Conservation (phyloP, 2,888 invertebrate species). For the Athalia cordata region DNA sequence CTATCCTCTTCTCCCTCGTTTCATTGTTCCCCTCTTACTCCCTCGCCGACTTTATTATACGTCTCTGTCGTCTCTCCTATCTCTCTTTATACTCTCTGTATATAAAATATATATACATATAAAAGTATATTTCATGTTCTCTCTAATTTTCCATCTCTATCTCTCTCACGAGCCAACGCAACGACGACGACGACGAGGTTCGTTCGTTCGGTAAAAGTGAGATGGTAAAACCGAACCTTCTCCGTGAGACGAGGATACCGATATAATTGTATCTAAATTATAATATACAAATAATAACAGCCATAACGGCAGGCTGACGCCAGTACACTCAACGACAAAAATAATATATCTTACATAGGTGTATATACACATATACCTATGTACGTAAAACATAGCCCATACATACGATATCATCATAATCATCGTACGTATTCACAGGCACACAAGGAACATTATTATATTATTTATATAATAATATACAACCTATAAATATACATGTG, state of each 20-base stretch:
- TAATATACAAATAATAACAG: constrained; percentile 74
- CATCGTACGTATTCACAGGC: not conserved
- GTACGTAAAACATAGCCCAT: not conserved
- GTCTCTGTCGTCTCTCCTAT: constrained; percentile 34
- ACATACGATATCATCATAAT: not conserved
- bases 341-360: constrained; percentile 41
- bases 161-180: constrained; percentile 45
- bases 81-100: constrained; percentile 11
- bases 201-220: too few relatives aligned
- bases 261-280: constrained; percentile 74
- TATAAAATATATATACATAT: constrained; percentile 3
- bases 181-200: not conserved
- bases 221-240: constrained; percentile 38
- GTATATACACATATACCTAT: not conserved
- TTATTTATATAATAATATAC: not conserved
- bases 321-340: constrained; percentile 69
- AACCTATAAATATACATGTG: not conserved
- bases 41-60: constrained; percentile 49
- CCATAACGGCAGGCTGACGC: constrained; percentile 71
- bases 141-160: constrained; percentile 19
- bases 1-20: constrained; percentile 50
- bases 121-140: not conserved
- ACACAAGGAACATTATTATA: not conserved
- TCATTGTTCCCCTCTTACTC: constrained; percentile 52
- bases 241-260: constrained; percentile 61